These are phyloP conservation scores for Pandemis cinnamomeana DNA, from an alignment of 2,888 invertebrate species.

Conservation along the genomic window DNA sequence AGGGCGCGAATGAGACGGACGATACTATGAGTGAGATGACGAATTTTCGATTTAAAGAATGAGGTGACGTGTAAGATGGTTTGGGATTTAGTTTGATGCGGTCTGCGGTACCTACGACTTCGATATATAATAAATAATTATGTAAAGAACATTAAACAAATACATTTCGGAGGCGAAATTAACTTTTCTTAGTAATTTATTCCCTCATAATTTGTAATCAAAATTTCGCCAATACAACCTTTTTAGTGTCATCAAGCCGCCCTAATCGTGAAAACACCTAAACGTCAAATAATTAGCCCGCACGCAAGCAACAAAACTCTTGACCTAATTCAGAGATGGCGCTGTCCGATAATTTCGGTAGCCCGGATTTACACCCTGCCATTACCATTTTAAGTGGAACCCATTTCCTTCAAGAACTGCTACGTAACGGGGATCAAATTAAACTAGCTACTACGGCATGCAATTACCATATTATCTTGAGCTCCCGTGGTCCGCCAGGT, in stretches of 20 bases:
- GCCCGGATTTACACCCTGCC: conserved; percentile 54
- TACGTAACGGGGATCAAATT: conserved; percentile 27
- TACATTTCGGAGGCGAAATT: too few species aligned
- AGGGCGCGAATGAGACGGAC: too few species aligned
- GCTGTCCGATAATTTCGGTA: conserved; percentile 56
- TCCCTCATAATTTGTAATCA: too few species aligned
- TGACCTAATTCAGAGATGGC: conserved; percentile 59
- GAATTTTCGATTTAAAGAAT: too few species aligned
- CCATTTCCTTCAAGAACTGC: conserved; percentile 23
- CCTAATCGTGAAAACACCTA: background rate
- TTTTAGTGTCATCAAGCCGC: background rate
- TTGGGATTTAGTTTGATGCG: too few species aligned
- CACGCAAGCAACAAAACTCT: conserved; percentile 39
- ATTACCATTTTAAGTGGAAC: conserved; percentile 39
- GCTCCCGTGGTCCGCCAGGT: conserved; percentile 41
- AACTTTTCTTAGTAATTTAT: too few species aligned
- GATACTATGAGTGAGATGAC: too few species aligned
- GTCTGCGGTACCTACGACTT: too few species aligned
- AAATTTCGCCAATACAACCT: background rate
- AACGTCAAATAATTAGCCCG: conserved; percentile 33
- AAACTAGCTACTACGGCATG: conserved; percentile 9
- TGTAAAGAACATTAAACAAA: too few species aligned
- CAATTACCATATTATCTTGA: conserved; percentile 51
- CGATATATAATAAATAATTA: too few species aligned
- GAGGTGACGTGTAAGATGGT: too few species aligned